Percentiles rank a stretch among this genome's conserved stretches.
Evolutionary conservation across 2,797 vertebrate species (phyloP).

Genomic region (Fistularia tabacaria): DNA sequence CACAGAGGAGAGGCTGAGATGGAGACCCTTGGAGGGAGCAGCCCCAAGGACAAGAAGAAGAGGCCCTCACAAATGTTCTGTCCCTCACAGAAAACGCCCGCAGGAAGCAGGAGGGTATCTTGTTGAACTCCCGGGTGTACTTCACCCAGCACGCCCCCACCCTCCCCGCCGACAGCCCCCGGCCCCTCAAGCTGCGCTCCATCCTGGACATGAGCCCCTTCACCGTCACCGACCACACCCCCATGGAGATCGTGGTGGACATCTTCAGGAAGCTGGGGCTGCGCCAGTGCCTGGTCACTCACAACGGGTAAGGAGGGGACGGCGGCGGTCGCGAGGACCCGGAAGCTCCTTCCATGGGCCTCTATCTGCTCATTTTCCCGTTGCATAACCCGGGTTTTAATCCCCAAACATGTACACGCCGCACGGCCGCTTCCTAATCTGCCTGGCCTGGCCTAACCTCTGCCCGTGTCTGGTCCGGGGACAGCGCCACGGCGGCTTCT

Average conservation of each 20-base stretch:
- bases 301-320: slow-evolving; percentile 88
- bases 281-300: slow-evolving; percentile 98
- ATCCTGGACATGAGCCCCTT: slow-evolving; percentile 99
- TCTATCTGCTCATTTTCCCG: no score
- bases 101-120: slow-evolving; percentile 94
- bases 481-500: not conserved
- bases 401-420: slow-evolving; percentile 25
- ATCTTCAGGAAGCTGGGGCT: slow-evolving; percentile 98
- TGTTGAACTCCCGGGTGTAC: slow-evolving; percentile 92
- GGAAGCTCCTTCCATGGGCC: no score
- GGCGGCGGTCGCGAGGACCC: not conserved
- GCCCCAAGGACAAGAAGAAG: no score
- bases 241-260: slow-evolving; percentile 99
- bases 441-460: slow-evolving; percentile 51
- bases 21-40: no score
- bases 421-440: slow-evolving; percentile 40
- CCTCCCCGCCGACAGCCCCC: slow-evolving; percentile 94
- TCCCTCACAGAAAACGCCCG: slow-evolving; percentile 86
- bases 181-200: slow-evolving; percentile 93
- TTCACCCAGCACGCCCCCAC: slow-evolving; percentile 97
- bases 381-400: no score
- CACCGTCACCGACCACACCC: slow-evolving; percentile 98
- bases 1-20: no score
- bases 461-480: not conserved
- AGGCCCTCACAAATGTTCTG: not conserved